Conservation (phyloP, 1,140 invertebrate species). For the Meteorus sp. region DNA sequence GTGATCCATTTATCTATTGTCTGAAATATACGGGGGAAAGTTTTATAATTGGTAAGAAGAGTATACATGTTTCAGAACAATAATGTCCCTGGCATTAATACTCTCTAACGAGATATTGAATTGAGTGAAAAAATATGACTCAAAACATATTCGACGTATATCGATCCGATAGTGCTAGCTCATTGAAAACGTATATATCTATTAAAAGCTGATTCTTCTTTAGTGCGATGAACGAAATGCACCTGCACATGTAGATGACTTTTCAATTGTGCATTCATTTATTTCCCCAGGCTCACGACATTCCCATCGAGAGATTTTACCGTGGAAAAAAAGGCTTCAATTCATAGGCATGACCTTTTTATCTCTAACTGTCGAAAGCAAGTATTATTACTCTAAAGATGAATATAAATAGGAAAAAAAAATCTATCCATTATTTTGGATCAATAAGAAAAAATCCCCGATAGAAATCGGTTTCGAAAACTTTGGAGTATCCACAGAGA, state of each 20-base stretch:
- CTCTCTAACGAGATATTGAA: too few species aligned
- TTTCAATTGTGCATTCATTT: slow-evolving; percentile 28
- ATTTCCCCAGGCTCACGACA: slow-evolving; percentile 17
- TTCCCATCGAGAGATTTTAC: not conserved
- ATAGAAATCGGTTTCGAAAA: too few species aligned
- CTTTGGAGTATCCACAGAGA: too few species aligned
- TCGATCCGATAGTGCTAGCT: slow-evolving; percentile 16
- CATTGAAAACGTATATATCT: slow-evolving; percentile 24
- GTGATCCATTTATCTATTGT: too few species aligned
- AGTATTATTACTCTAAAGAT: not conserved
- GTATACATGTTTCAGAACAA: too few species aligned
- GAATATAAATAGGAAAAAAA: too few species aligned
- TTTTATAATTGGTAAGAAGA: too few species aligned
- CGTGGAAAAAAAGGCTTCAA: not conserved
- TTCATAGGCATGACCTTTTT: not conserved
- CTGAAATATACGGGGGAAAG: too few species aligned
- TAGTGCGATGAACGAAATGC: slow-evolving; percentile 17
- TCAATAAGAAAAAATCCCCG: too few species aligned
- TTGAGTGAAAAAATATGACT: too few species aligned
- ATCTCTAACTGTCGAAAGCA: not conserved
- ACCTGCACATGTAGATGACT: slow-evolving; percentile 13
- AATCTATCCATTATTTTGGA: not conserved
- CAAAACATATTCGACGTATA: slow-evolving; percentile 3
- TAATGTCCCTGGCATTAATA: too few species aligned
- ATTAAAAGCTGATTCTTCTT: slow-evolving; percentile 25